Conservation (phyloP, 1,140 invertebrate genomes). For the Calephelis nemesis region DNA sequence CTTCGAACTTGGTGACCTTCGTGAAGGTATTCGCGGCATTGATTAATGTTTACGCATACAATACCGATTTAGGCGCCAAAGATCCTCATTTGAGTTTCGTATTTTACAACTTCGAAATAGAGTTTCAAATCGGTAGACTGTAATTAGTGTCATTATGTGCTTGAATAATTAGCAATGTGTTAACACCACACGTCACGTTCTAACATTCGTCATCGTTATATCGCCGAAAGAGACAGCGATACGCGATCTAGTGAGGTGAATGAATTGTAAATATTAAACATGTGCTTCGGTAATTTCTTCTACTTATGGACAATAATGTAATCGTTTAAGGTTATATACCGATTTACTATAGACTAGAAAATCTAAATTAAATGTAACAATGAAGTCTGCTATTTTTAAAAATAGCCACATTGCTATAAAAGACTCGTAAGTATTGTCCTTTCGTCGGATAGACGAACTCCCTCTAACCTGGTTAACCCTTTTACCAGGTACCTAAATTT, state of each 20-base stretch:
- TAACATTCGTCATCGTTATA: conserved; percentile 35
- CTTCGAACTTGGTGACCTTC: conserved; percentile 62
- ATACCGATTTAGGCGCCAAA: conserved; percentile 51
- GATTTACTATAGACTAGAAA: not conserved
- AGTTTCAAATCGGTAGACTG: conserved; percentile 40
- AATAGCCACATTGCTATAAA: no score
- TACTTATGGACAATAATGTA: conserved; percentile 12
- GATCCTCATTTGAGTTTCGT: conserved; percentile 35
- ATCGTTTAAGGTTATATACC: not conserved
- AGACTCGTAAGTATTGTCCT: no score
- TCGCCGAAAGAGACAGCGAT: conserved; percentile 41
- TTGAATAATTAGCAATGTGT: conserved; percentile 65
- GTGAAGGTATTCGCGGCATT: conserved; percentile 60
- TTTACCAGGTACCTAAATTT: no score
- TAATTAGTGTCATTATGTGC: conserved; percentile 46
- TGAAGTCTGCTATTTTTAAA: no score
- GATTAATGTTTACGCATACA: conserved; percentile 73
- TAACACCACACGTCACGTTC: conserved; percentile 54
- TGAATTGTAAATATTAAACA: conserved; percentile 48
- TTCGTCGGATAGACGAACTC: no score
- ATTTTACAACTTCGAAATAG: conserved; percentile 37
- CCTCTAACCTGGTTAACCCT: no score
- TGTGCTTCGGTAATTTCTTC: conserved; percentile 31
- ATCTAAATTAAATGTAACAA: no score
- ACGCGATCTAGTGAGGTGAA: conserved; percentile 46